Conservation (phyloP, 2,113 vertebrate species). For the Atlantisia rogersi region DNA sequence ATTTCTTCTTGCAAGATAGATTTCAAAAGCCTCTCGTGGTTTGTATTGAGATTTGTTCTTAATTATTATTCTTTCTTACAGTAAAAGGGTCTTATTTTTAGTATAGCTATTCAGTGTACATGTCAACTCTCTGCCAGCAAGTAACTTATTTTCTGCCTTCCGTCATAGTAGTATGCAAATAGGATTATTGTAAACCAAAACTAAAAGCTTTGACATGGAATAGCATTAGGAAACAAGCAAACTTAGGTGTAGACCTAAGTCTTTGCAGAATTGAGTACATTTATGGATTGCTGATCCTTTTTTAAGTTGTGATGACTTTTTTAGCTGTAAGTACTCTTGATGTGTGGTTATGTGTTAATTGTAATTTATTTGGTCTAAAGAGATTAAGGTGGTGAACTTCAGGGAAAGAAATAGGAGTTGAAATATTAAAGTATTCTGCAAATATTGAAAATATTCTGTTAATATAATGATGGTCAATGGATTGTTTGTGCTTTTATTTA, state of each 20-base stretch:
- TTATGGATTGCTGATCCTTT: background rate
- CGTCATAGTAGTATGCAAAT: background rate
- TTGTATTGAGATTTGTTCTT: background rate
- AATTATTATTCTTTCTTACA: background rate
- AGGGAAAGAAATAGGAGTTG: background rate
- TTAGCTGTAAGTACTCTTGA: background rate
- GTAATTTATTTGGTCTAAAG: background rate
- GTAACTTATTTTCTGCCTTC: background rate
- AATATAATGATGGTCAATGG: background rate
- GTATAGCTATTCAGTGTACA: accelerated
- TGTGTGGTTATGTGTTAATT: background rate
- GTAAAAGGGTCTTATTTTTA: background rate
- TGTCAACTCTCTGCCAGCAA: background rate
- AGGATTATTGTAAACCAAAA: background rate
- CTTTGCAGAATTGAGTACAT: background rate
- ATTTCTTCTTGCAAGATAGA: background rate
- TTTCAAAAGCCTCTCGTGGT: background rate
- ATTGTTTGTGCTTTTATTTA: background rate
- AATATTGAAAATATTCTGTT: background rate
- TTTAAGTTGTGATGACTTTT: background rate
- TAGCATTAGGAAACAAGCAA: background rate
- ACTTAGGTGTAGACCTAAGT: background rate
- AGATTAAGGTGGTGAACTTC: background rate
- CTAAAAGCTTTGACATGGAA: background rate
- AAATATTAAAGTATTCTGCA: background rate